Conservation (phyloP, 2,797 vertebrate genomes). For the Macroramphosus scolopax region DNA sequence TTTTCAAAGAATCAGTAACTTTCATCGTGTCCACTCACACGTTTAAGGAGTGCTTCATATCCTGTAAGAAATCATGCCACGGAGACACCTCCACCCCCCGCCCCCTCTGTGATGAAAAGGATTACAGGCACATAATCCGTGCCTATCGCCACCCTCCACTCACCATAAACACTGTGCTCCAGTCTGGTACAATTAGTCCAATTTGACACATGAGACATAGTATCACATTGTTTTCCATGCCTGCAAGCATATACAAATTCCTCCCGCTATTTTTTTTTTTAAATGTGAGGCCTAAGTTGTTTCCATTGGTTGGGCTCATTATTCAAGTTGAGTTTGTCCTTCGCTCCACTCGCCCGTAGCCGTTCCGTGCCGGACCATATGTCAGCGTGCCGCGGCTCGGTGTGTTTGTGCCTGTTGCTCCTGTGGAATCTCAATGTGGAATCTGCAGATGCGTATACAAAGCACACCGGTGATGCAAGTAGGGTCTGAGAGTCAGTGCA, state of each 20-base stretch:
- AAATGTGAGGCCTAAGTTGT: neutral
- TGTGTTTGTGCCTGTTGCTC: conserved; percentile 24
- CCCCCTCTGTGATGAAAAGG: conserved; percentile 49
- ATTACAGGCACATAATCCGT: conserved; percentile 55
- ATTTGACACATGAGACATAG: conserved; percentile 1
- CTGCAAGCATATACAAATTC: no score
- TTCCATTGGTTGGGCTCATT: neutral
- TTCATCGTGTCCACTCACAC: conserved; percentile 5
- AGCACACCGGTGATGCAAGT: conserved; percentile 48
- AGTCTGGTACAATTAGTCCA: neutral
- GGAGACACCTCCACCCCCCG: conserved; percentile 22
- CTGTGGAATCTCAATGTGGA: conserved; percentile 26
- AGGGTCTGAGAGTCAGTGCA: conserved; percentile 54
- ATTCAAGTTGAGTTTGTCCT: conserved; percentile 5
- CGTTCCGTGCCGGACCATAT: no score
- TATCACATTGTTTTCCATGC: neutral
- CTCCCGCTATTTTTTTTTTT: no score
- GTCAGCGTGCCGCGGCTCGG: no score
- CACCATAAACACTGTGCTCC: conserved; percentile 1
- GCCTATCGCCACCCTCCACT: conserved; percentile 55
- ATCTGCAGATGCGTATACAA: conserved; percentile 65
- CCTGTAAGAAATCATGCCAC: conserved; percentile 28
- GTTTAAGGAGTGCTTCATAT: neutral
- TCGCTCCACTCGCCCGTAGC: conserved; percentile 13
- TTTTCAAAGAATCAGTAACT: conserved; percentile 10